Conservation (phyloP, 1,140 invertebrate genomes). For the Sarcophaga bullata region DNA sequence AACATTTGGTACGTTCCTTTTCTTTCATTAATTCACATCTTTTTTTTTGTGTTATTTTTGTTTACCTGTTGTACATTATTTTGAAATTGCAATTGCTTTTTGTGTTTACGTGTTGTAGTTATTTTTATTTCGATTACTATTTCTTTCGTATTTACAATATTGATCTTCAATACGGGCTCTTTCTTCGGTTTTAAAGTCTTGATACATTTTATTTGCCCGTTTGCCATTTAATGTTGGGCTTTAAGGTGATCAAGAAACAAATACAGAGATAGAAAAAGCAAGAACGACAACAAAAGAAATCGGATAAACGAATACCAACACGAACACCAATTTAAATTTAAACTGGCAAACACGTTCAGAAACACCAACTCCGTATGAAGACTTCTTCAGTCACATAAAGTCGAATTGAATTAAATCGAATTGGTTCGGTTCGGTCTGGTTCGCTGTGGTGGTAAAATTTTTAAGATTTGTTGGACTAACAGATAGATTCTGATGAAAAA, state of each 20-base stretch:
- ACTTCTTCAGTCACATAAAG: too few relatives aligned
- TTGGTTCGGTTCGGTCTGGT: neutral
- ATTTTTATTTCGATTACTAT: too few relatives aligned
- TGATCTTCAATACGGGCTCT: neutral
- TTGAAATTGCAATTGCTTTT: neutral
- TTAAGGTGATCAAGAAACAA: slow-evolving; percentile 2
- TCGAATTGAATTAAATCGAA: neutral
- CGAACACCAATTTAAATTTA: too few relatives aligned
- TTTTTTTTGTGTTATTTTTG: neutral
- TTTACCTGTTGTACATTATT: slow-evolving; percentile 15
- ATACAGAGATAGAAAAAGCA: neutral
- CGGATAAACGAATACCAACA: neutral
- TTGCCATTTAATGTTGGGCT: slow-evolving; percentile 30
- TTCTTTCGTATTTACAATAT: too few relatives aligned
- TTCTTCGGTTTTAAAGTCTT: neutral
- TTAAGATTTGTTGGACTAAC: neutral
- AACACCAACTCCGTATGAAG: too few relatives aligned
- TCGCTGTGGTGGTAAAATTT: neutral
- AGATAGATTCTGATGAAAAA: neutral
- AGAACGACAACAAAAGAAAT: neutral
- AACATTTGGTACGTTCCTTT: too few relatives aligned
- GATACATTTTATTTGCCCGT: slow-evolving; percentile 8
- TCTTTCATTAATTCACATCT: too few relatives aligned
- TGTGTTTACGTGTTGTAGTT: too few relatives aligned
- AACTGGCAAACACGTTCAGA: too few relatives aligned